A percentile compares a stretch with the other conserved stretches of the same genome.
Evolutionary conservation across 2,113 vertebrate genomes (phyloP).

Genomic region (Anguilla rostrata): DNA sequence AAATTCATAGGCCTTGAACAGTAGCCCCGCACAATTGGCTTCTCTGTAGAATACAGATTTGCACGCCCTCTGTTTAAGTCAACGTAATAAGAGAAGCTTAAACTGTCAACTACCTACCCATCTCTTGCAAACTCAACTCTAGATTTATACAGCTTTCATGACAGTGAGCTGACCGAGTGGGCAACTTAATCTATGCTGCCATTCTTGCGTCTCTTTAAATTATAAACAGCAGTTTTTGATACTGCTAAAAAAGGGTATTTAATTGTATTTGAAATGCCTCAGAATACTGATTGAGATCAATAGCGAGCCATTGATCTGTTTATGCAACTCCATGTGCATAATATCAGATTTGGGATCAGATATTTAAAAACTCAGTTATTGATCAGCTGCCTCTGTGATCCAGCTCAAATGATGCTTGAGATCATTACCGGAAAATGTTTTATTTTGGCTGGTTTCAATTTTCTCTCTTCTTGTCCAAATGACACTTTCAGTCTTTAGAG

Average conservation of each 20-base stretch:
- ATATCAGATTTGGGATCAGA: slow-evolving; percentile 79
- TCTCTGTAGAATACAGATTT: not conserved
- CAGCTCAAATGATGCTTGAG: slow-evolving; percentile 73
- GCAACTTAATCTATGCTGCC: slow-evolving; percentile 64
- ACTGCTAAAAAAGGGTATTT: slow-evolving; percentile 66
- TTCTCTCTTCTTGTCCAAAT: slow-evolving; percentile 43
- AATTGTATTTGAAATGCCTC: slow-evolving; percentile 82
- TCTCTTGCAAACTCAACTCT: not conserved
- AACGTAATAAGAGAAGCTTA: not conserved
- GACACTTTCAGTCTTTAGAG: slow-evolving; percentile 46
- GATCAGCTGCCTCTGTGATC: slow-evolving; percentile 76
- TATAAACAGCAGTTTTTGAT: slow-evolving; percentile 64
- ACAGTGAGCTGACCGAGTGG: slow-evolving; percentile 50
- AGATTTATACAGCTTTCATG: slow-evolving; percentile 42
- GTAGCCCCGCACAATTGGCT: not conserved
- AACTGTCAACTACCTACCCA: not conserved
- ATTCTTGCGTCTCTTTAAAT: slow-evolving; percentile 62
- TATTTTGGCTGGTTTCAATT: slow-evolving; percentile 32
- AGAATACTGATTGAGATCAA: slow-evolving; percentile 77
- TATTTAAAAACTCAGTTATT: slow-evolving; percentile 84
- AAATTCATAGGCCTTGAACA: not conserved
- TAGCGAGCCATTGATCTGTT: slow-evolving; percentile 79
- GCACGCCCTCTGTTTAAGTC: not conserved
- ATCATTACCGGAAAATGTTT: slow-evolving; percentile 70
- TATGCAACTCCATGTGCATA: slow-evolving; percentile 73